Percentiles rank a stretch among this genome's conserved stretches.
Conservation (phyloP, 1,140 invertebrate genomes). For the Bombus confusus region DNA sequence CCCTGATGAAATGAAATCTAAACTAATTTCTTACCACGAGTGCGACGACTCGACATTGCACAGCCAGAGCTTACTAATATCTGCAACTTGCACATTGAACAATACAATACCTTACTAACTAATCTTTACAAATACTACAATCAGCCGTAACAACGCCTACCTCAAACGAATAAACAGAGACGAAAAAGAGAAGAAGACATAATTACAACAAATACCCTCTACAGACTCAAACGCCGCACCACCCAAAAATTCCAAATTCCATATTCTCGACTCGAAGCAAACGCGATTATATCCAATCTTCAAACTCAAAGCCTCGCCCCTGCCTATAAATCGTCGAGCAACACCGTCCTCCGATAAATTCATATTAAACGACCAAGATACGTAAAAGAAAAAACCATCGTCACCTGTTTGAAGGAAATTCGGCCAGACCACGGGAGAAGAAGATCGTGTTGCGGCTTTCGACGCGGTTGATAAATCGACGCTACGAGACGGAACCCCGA, state of each 20-base stretch:
- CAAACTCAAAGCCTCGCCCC: no score
- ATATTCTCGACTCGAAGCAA: not conserved
- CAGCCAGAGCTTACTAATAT: no score
- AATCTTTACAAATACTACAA: not conserved
- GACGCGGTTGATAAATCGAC: conserved; percentile 73
- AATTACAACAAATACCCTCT: not conserved
- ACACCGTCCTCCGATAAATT: not conserved
- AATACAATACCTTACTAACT: not conserved
- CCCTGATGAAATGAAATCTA: not conserved
- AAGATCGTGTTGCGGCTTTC: conserved; percentile 56
- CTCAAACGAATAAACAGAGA: not conserved
- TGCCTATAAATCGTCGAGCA: not conserved
- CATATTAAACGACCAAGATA: not conserved
- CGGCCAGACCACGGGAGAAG: conserved; percentile 13
- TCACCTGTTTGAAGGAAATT: conserved; percentile 43
- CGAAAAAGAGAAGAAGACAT: not conserved
- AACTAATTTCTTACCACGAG: not conserved
- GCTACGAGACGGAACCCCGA: conserved; percentile 48
- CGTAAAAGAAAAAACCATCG: not conserved
- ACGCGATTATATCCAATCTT: not conserved
- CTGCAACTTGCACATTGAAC: no score
- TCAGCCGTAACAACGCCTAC: not conserved
- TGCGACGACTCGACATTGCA: no score
- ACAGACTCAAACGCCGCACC: not conserved
- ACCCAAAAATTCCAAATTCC: not conserved